Percentiles rank a stretch among this genome's conserved stretches.
These are phyloP conservation scores for Rosalia funebris DNA, from an alignment of 2,888 invertebrate genomes.

Conservation along the genomic window DNA sequence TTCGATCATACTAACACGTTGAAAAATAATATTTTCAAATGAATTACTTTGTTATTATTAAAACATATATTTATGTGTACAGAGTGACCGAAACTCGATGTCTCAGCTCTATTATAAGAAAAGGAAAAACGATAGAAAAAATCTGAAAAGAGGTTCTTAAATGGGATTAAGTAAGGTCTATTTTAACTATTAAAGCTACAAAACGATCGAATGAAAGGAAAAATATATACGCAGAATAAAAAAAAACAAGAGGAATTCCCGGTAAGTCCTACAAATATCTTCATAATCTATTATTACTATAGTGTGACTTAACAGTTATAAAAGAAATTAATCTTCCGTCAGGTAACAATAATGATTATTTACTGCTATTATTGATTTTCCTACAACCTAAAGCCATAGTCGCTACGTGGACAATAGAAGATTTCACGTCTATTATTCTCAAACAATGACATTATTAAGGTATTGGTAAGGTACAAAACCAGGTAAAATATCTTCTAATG, in stretches of 20 bases:
- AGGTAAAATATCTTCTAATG: slow-evolving; percentile 8
- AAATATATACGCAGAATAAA: no score
- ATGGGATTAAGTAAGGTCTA: no score
- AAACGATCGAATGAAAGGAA: no score
- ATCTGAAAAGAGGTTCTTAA: no score
- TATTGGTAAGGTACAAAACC: slow-evolving; percentile 10
- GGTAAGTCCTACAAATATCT: background rate
- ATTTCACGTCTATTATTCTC: slow-evolving; percentile 7
- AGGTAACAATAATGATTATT: slow-evolving; percentile 14
- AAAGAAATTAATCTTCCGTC: slow-evolving; percentile 19
- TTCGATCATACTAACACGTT: no score
- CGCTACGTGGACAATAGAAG: slow-evolving; percentile 4
- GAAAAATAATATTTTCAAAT: no score
- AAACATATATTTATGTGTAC: no score
- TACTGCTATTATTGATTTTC: slow-evolving; percentile 18
- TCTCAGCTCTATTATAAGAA: no score
- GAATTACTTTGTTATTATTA: no score
- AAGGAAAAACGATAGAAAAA: no score
- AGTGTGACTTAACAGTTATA: slow-evolving; percentile 5
- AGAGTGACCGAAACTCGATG: no score
- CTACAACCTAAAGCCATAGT: slow-evolving; percentile 5
- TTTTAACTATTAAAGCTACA: no score
- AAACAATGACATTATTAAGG: background rate
- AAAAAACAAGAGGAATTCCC: background rate
- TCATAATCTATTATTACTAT: slow-evolving; percentile 1